phyloP scores from a whole-genome alignment of 2,797 vertebrate genomes.

The Halcyon chelicuti region DNA sequence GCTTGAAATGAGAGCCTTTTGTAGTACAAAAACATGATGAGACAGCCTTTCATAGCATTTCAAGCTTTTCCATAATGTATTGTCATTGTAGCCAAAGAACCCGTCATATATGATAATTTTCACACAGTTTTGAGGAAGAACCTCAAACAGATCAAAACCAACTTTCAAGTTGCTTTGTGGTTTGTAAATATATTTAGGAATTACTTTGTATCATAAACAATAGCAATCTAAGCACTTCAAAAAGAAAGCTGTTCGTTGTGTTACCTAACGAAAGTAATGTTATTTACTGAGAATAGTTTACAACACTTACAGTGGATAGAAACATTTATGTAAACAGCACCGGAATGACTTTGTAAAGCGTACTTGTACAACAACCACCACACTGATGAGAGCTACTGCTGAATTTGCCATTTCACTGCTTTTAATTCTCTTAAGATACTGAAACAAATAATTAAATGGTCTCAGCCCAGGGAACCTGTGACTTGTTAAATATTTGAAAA shows the following conservation, averaged over 20 bases:
- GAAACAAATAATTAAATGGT: not conserved
- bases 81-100: constrained; percentile 50
- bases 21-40: constrained; percentile 65
- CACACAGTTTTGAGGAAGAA: constrained; percentile 22
- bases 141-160: constrained; percentile 61
- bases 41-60: constrained; percentile 64
- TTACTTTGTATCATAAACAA: constrained; percentile 49
- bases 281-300: constrained; percentile 12
- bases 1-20: constrained; percentile 60
- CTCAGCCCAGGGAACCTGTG: not conserved
- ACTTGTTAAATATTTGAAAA: not conserved
- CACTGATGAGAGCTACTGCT: not conserved
- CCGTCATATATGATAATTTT: constrained; percentile 59
- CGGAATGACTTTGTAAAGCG: not conserved
- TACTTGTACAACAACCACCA: not conserved
- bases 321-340: constrained; percentile 36
- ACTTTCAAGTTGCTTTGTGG: constrained; percentile 45
- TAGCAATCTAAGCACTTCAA: constrained; percentile 37
- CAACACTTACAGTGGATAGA: not conserved
- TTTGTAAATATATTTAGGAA: constrained; percentile 52
- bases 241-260: not conserved
- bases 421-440: not conserved
- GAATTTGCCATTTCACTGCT: not conserved
- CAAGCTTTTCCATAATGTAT: constrained; percentile 54
- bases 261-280: not conserved